A percentile compares a stretch with the other conserved stretches of the same genome.
These are phyloP conservation scores for Gopherus flavomarginatus DNA, from an alignment of 2,113 vertebrate genomes.

Conservation along the genomic window DNA sequence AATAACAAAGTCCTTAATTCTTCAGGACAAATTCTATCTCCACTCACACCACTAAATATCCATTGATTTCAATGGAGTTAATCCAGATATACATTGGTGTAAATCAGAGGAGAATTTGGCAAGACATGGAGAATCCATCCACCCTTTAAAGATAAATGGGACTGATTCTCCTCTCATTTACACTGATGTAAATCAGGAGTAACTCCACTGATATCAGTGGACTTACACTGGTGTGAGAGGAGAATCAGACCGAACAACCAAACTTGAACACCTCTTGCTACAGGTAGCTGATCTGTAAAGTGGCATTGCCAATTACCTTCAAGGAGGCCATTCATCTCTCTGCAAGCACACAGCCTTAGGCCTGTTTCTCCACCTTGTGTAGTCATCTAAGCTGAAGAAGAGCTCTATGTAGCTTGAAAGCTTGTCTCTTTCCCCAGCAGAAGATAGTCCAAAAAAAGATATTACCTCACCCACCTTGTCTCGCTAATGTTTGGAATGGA, in stretches of 20 bases:
- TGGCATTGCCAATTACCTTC: background rate
- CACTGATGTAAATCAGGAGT: background rate
- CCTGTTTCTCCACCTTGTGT: background rate
- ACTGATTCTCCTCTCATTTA: background rate
- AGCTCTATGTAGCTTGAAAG: background rate
- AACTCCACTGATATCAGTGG: background rate
- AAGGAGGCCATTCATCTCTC: background rate
- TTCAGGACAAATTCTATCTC: constrained; percentile 33
- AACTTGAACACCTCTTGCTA: background rate
- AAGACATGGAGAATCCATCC: constrained; percentile 34
- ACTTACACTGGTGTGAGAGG: background rate
- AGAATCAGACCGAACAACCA: background rate
- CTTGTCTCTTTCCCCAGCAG: background rate
- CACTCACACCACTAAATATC: background rate
- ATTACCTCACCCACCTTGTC: background rate
- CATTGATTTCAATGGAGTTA: background rate
- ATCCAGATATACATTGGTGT: constrained; percentile 38
- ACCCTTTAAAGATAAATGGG: background rate
- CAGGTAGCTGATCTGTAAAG: background rate
- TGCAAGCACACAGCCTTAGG: background rate
- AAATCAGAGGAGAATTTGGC: background rate
- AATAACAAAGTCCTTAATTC: constrained; percentile 23
- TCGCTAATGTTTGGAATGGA: background rate
- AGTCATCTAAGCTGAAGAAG: background rate
- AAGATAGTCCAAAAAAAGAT: background rate